Evolutionary conservation across 1,140 invertebrate species (phyloP), one percentile per base, ranked within the genome.

Genomic region (Zaprionus davidi): DNA sequence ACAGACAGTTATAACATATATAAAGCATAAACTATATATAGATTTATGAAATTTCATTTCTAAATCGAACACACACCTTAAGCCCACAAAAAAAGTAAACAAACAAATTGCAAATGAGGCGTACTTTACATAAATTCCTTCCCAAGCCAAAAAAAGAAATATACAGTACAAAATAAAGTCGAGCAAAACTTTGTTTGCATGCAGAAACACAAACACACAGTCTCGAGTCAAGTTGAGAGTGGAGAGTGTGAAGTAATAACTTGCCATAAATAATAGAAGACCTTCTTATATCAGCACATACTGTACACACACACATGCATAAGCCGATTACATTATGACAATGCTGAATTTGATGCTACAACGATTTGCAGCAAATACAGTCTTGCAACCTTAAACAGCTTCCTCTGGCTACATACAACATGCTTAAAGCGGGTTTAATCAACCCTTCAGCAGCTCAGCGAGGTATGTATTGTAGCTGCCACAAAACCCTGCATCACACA

Each of bases 291-390:
- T 13, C 17, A n/a, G 20, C 11, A 62, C 17, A 11, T 13, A 49
- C 15, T 44, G 20, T 60, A 44, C 55, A 41, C 53, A 28, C 28
- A n/a, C 7, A 71, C 17, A 22, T 34, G 66, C 38, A 64, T 75
- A 75, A 75, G 67, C 72, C 53, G 59, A 58, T 75, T 75, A 70
- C 66, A 75, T 63, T 63, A 71, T 75, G 31, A 63, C 72, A 71
- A 58, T 71, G 67, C 58, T 17, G 67, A 71, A 57, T 58, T 60
- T 59, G 49, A 56, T 69, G 66, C 71, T 69, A 56, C 65, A n/a
- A 9, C 66, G 41, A 63, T 24, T 60, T 28, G 34, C 51, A 58
- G 34, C 28, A 15, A 5, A 26, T 24, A 5, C 41, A 46, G n/a
- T 49, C 17, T 20, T 20, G 28, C 41, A 22, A 26, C 20, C 28